Percentiles rank a stretch among this genome's conserved stretches.
phyloP scores from a whole-genome alignment of 2,113 vertebrate species.

The Lasiurus cinereus region DNA sequence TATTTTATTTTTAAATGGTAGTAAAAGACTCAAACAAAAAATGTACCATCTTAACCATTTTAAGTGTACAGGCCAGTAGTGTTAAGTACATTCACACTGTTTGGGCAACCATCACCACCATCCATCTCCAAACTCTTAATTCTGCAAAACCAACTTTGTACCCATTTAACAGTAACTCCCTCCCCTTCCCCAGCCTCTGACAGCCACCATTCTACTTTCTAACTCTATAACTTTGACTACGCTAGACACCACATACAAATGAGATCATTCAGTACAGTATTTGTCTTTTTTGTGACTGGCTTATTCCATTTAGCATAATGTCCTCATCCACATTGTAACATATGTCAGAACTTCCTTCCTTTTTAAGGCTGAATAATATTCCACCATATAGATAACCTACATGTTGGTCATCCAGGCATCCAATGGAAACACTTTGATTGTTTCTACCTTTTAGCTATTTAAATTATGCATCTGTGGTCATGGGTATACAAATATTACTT shows the following conservation, averaged over 20 bases:
- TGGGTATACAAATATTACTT: background rate
- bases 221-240: background rate
- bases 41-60: background rate
- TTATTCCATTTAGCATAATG: background rate
- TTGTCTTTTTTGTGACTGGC: background rate
- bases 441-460: background rate
- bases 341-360: background rate
- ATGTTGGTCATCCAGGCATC: background rate
- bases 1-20: background rate
- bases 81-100: background rate
- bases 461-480: background rate
- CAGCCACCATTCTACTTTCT: background rate
- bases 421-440: background rate
- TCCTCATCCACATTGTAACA: background rate
- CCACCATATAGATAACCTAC: accelerated
- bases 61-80: background rate
- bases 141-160: background rate
- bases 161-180: background rate
- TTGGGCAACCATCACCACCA: no score
- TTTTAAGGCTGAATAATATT: background rate
- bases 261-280: background rate
- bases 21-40: background rate
- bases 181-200: background rate
- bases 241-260: no score
- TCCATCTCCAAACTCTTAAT: background rate